phyloP scores from a whole-genome alignment of 2,888 invertebrate species.

The Nemotelus nigrinus region DNA sequence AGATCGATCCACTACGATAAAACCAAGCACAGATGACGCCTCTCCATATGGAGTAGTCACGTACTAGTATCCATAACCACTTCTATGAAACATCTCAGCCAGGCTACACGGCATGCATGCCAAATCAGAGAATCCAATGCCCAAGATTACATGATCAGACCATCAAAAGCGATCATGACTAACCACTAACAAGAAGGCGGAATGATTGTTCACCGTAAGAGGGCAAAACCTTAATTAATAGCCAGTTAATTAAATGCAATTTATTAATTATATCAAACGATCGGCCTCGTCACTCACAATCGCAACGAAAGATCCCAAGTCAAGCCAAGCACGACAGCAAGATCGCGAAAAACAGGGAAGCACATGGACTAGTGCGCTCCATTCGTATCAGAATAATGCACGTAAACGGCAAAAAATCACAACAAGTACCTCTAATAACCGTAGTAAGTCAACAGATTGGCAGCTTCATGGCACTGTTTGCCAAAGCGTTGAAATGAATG shows the following conservation, averaged over 20 bases:
- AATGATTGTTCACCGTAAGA: constrained; percentile 6
- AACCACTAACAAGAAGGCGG: background rate
- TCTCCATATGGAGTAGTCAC: no score
- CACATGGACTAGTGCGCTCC: no score
- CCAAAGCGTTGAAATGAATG: constrained; percentile 28
- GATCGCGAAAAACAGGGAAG: background rate
- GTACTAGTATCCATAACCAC: no score
- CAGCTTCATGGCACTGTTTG: constrained; percentile 18
- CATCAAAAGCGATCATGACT: no score
- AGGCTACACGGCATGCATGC: no score
- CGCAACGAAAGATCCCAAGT: background rate
- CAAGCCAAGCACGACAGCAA: constrained; percentile 2
- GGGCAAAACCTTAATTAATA: constrained; percentile 18
- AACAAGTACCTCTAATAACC: background rate
- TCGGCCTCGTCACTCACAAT: constrained; percentile 1
- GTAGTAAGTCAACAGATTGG: constrained; percentile 9
- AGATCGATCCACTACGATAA: no score
- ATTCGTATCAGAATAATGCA: no score
- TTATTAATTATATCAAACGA: constrained; percentile 28
- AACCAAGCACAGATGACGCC: no score
- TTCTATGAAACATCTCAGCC: no score
- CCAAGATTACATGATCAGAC: no score
- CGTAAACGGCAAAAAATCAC: background rate
- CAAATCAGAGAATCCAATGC: no score
- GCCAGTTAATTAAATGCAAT: constrained; percentile 32